These are phyloP conservation scores for Pycnonotus jocosus DNA, from an alignment of 2,113 vertebrate genomes.

Conservation along the genomic window DNA sequence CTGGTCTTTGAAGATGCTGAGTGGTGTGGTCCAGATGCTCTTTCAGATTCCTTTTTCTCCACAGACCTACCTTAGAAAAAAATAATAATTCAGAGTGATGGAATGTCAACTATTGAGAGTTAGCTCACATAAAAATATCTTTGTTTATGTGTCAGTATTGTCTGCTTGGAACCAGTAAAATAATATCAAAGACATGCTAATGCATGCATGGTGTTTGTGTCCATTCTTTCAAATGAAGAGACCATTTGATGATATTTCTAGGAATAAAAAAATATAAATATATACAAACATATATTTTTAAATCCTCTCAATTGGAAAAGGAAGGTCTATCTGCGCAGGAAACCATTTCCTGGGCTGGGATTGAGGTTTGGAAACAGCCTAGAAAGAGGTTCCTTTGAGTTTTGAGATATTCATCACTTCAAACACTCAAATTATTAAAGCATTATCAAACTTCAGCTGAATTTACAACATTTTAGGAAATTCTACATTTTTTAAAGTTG, in stretches of 20 bases:
- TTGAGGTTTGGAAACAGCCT: background rate
- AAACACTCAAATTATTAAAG: background rate
- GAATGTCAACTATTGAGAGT: background rate
- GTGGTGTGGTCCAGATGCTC: background rate
- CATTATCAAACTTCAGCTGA: background rate
- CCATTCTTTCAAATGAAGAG: background rate
- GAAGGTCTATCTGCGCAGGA: background rate
- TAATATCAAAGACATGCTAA: background rate
- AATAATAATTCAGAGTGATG: background rate
- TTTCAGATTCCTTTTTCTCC: background rate
- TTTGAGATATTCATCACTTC: background rate
- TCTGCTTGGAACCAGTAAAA: background rate
- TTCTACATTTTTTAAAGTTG: background rate
- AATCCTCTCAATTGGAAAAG: accelerated
- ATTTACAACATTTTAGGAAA: background rate
- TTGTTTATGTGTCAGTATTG: background rate
- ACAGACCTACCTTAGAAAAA: background rate
- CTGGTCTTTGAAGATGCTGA: background rate
- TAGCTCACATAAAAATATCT: background rate
- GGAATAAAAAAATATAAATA: background rate
- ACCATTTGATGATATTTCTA: background rate
- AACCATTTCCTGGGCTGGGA: background rate
- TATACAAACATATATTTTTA: background rate
- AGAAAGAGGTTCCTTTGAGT: background rate
- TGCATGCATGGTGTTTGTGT: background rate